phyloP scores from a whole-genome alignment of 2,888 invertebrate species.

The Orchesellides sinensis region DNA sequence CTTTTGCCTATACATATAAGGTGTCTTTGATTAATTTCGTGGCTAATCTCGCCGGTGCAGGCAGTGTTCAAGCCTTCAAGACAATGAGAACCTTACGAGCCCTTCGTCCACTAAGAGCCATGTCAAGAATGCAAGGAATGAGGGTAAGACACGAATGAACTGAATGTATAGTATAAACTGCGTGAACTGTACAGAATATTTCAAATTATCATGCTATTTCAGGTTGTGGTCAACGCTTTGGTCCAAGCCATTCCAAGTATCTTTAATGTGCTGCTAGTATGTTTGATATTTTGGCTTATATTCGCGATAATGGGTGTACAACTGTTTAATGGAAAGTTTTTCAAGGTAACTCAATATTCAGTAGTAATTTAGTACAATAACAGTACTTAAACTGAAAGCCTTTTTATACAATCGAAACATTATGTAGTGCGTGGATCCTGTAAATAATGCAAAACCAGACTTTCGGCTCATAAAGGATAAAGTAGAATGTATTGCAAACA shows the following conservation, averaged over 20 bases:
- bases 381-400: neutral
- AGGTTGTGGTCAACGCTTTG: slow-evolving; percentile 98
- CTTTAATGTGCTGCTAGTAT: slow-evolving; percentile 99
- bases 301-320: slow-evolving; percentile 98
- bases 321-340: slow-evolving; percentile 97
- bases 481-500: slow-evolving; percentile 90
- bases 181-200: neutral
- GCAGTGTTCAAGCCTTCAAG: slow-evolving; percentile 99
- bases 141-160: no score
- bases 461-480: slow-evolving; percentile 92
- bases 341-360: slow-evolving; percentile 90
- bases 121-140: slow-evolving; percentile 99
- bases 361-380: neutral
- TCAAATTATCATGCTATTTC: slow-evolving; percentile 65
- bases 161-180: neutral
- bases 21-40: slow-evolving; percentile 97
- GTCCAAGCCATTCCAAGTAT: slow-evolving; percentile 99
- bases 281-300: slow-evolving; percentile 99
- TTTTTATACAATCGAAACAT: neutral
- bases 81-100: slow-evolving; percentile 96
- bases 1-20: slow-evolving; percentile 24
- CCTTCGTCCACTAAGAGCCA: slow-evolving; percentile 96
- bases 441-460: slow-evolving; percentile 86
- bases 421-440: slow-evolving; percentile 89
- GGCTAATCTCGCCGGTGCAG: slow-evolving; percentile 95